Conservation (phyloP, 2,888 invertebrate genomes). For the Corbicula japonica region DNA sequence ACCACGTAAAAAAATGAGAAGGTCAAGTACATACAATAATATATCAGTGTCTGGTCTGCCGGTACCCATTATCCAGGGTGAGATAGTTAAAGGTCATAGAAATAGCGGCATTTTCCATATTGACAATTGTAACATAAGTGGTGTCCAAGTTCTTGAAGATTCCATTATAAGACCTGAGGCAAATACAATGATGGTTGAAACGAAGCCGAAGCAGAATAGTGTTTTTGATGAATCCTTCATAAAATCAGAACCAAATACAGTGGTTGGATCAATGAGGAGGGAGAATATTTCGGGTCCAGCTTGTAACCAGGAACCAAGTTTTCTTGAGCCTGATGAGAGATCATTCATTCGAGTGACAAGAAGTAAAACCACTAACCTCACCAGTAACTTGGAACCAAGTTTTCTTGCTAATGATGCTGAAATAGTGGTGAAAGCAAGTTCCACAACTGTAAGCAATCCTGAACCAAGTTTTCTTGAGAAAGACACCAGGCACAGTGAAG, state of each 20-base stretch:
- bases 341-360: not conserved
- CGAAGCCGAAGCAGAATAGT: not conserved
- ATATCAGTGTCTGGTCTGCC: constrained; percentile 52
- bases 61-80: constrained; percentile 60
- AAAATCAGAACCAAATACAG: not conserved
- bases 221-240: not conserved
- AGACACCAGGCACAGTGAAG: not conserved
- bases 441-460: too few relatives aligned
- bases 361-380: too few relatives aligned
- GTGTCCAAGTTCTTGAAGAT: constrained; percentile 38
- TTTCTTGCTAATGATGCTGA: constrained; percentile 13
- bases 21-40: constrained; percentile 68
- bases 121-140: constrained; percentile 56
- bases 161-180: not conserved
- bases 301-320: constrained; percentile 40
- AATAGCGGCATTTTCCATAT: constrained; percentile 50
- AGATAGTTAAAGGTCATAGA: constrained; percentile 47
- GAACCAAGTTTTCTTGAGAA: constrained; percentile 36
- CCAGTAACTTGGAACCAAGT: constrained; percentile 29
- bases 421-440: not conserved
- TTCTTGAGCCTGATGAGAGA: constrained; percentile 23
- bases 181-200: not conserved
- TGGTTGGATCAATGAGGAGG: too few relatives aligned
- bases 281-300: not conserved
- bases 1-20: constrained; percentile 55